Evolutionary conservation across 2,113 vertebrate genomes (phyloP), one percentile per base, ranked within the genome.

Genomic region (Micronycteris hirsuta): DNA sequence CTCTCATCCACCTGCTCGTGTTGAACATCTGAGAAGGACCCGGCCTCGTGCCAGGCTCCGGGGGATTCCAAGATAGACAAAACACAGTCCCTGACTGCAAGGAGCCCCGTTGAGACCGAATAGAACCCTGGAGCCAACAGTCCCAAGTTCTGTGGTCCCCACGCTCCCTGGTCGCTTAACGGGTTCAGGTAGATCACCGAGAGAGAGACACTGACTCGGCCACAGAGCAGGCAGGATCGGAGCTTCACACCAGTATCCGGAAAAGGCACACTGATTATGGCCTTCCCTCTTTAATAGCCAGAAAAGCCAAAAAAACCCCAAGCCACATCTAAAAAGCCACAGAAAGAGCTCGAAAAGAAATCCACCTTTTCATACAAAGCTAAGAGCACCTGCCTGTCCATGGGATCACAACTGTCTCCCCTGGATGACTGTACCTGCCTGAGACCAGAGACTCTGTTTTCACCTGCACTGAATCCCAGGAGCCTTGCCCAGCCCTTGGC

Each of bases 271-370:
- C 26, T 28, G n/a, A 83, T 54, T 13, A 54, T 20, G 58, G 28
- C 47, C 49, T 28, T 65, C 33, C 36, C 52, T 88, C 31, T 67
- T 17, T 14, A 15, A 26, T 11, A 49, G 16, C 45, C 45, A 85
- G 81, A 41, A 80, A 85, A 47, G 10, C 45, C 52, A 82, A 83
- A 41, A 80, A 85, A 80, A 36, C 38, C 38, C 90, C 41, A 13
- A 52, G 28, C 4, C 33, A 73, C 91, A 61, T 49, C n/a, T 11
- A 52, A 41, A 95, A 56, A 45, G 28, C 58, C 36, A 24, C 58
- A 16, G 47, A 63, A 90, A 83, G 61, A 76, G n/a, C 63, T 70
- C 63, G 67, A 36, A 86, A 49, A 36, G n/a, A 31, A 89, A 84
- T 2, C 11, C 22, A 56, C 20, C 31, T 41, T 87, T 85, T 41